Percentiles rank a stretch among this genome's conserved stretches.
phyloP scores from a whole-genome alignment of 2,113 vertebrate genomes.

The Hirundichthys speculiger region DNA sequence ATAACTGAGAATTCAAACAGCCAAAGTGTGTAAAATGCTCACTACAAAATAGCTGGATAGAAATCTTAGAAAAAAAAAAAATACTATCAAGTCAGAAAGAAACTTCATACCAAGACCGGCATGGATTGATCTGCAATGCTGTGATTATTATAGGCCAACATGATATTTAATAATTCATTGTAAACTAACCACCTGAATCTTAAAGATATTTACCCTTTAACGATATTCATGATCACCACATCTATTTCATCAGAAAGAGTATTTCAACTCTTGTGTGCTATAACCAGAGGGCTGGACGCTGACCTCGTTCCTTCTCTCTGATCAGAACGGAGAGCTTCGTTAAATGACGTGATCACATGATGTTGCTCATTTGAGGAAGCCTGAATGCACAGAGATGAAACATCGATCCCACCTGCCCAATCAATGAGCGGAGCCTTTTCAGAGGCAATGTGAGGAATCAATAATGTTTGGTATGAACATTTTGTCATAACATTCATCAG shows the following conservation, averaged over 20 bases:
- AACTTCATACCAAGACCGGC: too few species aligned
- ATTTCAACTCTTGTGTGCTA: constrained; percentile 26
- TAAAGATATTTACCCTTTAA: constrained; percentile 12
- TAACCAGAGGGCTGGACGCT: constrained; percentile 36
- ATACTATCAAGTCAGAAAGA: too few species aligned
- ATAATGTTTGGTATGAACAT: constrained; percentile 65
- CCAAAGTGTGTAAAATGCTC: too few species aligned
- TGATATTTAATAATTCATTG: neutral
- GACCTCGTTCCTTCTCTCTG: constrained; percentile 35
- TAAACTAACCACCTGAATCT: constrained; percentile 21
- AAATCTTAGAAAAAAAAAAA: neutral
- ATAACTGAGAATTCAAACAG: too few species aligned
- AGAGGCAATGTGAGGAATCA: constrained; percentile 59
- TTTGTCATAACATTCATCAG: constrained; percentile 72
- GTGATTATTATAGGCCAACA: neutral
- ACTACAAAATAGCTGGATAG: neutral
- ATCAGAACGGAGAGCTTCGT: constrained; percentile 55
- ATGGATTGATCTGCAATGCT: neutral
- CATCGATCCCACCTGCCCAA: constrained; percentile 70
- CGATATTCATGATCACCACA: constrained; percentile 32
- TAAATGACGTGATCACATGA: constrained; percentile 65
- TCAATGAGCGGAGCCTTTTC: constrained; percentile 57
- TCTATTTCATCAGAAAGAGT: constrained; percentile 20
- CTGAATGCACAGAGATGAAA: constrained; percentile 72
- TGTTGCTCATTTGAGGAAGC: constrained; percentile 66